phyloP scores from a whole-genome alignment of 2,113 vertebrate genomes.

The Lasiurus cinereus region DNA sequence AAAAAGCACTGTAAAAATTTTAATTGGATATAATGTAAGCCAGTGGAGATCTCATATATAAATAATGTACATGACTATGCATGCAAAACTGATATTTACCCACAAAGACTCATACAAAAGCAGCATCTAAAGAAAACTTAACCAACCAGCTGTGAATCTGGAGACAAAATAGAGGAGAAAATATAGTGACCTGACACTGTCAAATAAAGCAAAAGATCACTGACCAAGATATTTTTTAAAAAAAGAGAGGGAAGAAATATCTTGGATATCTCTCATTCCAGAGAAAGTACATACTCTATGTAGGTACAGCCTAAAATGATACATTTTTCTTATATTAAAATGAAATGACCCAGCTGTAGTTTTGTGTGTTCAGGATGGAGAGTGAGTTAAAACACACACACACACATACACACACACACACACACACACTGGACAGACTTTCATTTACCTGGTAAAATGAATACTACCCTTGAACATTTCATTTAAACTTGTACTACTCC shows the following conservation, averaged over 20 bases:
- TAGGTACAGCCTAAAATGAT: neutral
- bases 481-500: neutral
- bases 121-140: neutral
- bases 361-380: neutral
- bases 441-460: neutral
- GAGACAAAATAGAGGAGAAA: neutral
- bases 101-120: neutral
- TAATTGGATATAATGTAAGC: neutral
- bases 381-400: neutral
- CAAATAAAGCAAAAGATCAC: neutral
- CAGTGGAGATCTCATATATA: neutral
- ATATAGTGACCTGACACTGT: neutral
- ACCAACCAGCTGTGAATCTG: neutral
- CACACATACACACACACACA: neutral
- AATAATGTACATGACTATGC: neutral
- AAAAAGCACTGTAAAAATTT: neutral
- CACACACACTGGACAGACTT: neutral
- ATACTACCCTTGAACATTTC: neutral
- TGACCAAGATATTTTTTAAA: neutral
- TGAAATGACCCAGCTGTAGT: neutral
- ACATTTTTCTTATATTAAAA: neutral
- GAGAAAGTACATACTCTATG: neutral
- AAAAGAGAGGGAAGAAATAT: too few species aligned
- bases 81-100: neutral
- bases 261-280: too few species aligned